Conservation (phyloP, 2,797 vertebrate genomes). For the Gambelia wislizenii region DNA sequence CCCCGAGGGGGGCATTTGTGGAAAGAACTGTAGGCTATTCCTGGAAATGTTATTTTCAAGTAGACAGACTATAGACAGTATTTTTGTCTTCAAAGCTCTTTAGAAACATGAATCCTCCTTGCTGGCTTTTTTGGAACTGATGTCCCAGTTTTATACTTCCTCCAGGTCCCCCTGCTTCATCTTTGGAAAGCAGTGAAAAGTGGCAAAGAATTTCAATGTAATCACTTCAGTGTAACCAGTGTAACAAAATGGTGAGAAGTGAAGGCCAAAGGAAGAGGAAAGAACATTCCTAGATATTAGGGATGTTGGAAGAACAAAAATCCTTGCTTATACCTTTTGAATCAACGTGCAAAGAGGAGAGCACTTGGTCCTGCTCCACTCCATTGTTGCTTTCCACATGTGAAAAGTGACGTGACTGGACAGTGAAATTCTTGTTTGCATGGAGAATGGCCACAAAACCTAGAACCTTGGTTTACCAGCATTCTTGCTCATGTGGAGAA, state of each 20-base stretch:
- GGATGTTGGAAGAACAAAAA: not conserved
- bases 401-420: too few species aligned
- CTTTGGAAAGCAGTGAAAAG: not conserved
- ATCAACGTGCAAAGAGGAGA: too few species aligned
- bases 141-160: not conserved
- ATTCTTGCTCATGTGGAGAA: not conserved
- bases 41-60: conserved; percentile 14
- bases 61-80: not conserved
- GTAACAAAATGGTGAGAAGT: not conserved
- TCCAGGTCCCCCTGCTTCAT: not conserved
- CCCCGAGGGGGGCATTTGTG: conserved; percentile 1
- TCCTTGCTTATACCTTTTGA: too few species aligned
- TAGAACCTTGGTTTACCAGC: not conserved
- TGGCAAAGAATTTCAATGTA: not conserved
- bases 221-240: not conserved
- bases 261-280: not conserved
- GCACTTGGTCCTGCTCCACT: too few species aligned
- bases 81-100: conserved; percentile 6
- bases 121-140: not conserved
- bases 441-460: not conserved
- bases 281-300: not conserved
- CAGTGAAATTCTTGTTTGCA: not conserved
- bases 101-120: not conserved
- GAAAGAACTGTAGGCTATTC: not conserved
- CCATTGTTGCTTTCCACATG: too few species aligned